Conservation (phyloP, 2,888 invertebrate species). For the Drepana falcataria region DNA sequence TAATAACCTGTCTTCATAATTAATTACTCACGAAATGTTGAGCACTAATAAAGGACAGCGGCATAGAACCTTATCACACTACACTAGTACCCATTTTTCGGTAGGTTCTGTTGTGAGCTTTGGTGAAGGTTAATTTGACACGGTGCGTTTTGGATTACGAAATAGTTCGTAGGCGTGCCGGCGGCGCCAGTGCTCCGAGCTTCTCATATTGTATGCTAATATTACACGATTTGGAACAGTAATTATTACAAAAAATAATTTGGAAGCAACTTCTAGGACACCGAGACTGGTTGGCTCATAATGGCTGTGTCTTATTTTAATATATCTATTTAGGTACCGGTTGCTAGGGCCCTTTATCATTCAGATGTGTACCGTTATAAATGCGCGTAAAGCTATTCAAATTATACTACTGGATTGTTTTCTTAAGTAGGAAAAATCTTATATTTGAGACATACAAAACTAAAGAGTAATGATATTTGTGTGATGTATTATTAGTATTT, state of each 20-base stretch:
- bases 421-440: background rate
- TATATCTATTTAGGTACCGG: slow-evolving; percentile 24
- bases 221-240: slow-evolving; percentile 55
- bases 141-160: slow-evolving; percentile 14
- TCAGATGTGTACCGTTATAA: background rate
- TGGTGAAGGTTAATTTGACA: slow-evolving; percentile 14
- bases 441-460: background rate
- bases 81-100: background rate
- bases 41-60: slow-evolving; percentile 1
- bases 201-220: slow-evolving; percentile 73
- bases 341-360: slow-evolving; percentile 7
- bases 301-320: slow-evolving; percentile 27
- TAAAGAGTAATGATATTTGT: too few species aligned
- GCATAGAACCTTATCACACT: slow-evolving; percentile 8
- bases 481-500: too few species aligned
- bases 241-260: slow-evolving; percentile 60
- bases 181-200: slow-evolving; percentile 54
- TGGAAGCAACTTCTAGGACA: slow-evolving; percentile 47
- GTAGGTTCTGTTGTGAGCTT: background rate
- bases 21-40: background rate
- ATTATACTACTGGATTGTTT: background rate
- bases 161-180: slow-evolving; percentile 44
- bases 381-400: background rate
- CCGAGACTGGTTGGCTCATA: slow-evolving; percentile 46
- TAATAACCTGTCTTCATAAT: slow-evolving; percentile 3